Base-by-base conservation (phyloP, 2,797 vertebrate genomes). In the Remorina albescens region DNA sequence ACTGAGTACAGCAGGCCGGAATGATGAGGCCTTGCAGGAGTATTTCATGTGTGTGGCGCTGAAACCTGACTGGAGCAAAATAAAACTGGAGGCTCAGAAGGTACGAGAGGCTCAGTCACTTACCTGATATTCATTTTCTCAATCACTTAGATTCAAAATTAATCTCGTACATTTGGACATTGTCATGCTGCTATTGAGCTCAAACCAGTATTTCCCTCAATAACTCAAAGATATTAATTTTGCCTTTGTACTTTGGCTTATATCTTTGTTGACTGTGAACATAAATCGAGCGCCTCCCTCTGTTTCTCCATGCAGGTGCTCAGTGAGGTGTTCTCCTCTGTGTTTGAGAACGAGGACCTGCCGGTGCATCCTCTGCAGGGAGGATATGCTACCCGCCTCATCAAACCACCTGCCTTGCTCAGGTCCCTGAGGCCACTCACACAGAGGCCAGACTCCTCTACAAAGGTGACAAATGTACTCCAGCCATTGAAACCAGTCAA, bases 21-120 rank as follows among this genome's bases (percentile, higher is more conserved):
- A 90, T 1, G 95, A 96, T 46, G 96, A 97, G 88, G 95, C 95
- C 51, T 85, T 97, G 86, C 96, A 96, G 90, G 96, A 97, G 56
- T 96, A 96, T 89, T 90, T 97, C n/a, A 79, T 94, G 63, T 98
- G 96, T 84, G 91, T 96, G 87, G 95, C 96, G 18, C 92, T 97
- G 81, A 96, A 96, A 86, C 96, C 96, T 2, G 88, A 96, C 71
- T 96, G 95, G 94, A 95, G 91, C 84, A 92, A 93, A 82, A 93
- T 95, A 77, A 97, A 95, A 91, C 92, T 95, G 82, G 95, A 97
- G 91, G 95, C 95, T 73, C 96, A 97, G 86, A 97, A 96, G 95
- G 96, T 97, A 90, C 89, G 67, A 30, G 1, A 18, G 12, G 2
- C 26, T 55, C 6, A 21, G 19, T 42, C 1, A 41, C 2, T 6